Conservation (phyloP, 2,797 vertebrate species). For the Acanthopagrus latus region DNA sequence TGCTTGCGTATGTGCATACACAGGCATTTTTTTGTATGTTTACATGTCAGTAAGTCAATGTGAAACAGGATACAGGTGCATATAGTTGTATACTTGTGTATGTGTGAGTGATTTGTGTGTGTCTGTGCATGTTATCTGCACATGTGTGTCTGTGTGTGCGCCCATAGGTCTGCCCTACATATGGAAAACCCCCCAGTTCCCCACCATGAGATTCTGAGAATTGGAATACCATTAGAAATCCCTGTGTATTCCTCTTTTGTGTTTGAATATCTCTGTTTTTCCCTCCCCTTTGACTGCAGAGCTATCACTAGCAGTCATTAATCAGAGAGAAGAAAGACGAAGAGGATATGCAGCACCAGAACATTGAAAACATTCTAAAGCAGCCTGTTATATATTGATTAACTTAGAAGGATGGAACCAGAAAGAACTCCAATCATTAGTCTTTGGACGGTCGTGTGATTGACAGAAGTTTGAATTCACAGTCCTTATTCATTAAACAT, state of each 20-base stretch:
- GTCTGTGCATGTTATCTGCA: background rate
- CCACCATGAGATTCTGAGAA: slow-evolving; percentile 48
- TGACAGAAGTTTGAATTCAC: background rate
- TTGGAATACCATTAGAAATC: slow-evolving; percentile 41
- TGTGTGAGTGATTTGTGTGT: slow-evolving; percentile 14
- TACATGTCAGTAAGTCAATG: slow-evolving; percentile 12
- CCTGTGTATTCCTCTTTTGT: slow-evolving; percentile 33
- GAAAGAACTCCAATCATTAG: background rate
- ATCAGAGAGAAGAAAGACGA: slow-evolving; percentile 32
- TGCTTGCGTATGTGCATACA: slow-evolving; percentile 3
- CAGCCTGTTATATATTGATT: background rate
- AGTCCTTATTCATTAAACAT: background rate
- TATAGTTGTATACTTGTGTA: background rate
- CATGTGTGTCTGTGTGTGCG: slow-evolving; percentile 17
- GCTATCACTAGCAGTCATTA: slow-evolving; percentile 37
- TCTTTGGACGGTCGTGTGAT: background rate
- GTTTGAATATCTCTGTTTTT: slow-evolving; percentile 27
- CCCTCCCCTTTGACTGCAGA: slow-evolving; percentile 19
- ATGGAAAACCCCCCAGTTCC: slow-evolving; percentile 54
- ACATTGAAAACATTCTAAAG: background rate
- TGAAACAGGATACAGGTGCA: slow-evolving; percentile 2
- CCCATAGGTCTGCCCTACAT: slow-evolving; percentile 54
- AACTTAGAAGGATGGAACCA: slow-evolving; percentile 4
- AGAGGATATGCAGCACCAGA: slow-evolving; percentile 21
- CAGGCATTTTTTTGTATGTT: slow-evolving; percentile 23